Percentiles rank a stretch among this genome's conserved stretches.
These are phyloP conservation scores for Actinia tenebrosa DNA, from an alignment of 64 coral and sea anemone genomes.

Conservation along the genomic window DNA sequence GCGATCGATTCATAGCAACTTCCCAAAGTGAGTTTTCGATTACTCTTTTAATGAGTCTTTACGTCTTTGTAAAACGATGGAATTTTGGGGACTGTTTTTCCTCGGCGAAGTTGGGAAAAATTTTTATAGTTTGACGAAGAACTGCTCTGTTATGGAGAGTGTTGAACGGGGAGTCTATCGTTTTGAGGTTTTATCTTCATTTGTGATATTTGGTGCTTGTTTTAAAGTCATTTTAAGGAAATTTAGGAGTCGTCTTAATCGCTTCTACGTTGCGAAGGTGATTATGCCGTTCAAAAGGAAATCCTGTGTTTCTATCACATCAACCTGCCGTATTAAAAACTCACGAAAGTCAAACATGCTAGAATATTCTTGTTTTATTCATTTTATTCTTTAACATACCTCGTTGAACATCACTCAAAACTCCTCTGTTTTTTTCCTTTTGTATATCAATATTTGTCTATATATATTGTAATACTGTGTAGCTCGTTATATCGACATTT, in stretches of 20 bases:
- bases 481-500: conserved; percentile 7
- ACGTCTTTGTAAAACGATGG: not conserved
- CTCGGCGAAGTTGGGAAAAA: not conserved
- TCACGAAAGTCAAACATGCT: not conserved
- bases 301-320: not conserved
- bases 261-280: not conserved
- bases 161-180: not conserved
- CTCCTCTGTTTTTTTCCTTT: not conserved
- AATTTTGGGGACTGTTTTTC: not conserved
- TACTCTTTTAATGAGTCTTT: not conserved
- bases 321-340: not conserved
- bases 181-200: not conserved
- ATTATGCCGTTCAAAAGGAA: not conserved
- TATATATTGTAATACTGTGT: not conserved
- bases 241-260: not conserved
- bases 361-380: not conserved
- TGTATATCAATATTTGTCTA: not conserved
- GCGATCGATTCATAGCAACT: conserved; percentile 72
- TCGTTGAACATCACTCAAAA: not conserved
- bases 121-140: not conserved
- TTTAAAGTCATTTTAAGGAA: not conserved
- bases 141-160: not conserved
- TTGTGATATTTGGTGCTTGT: not conserved
- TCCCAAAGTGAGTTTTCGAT: conserved; percentile 63
- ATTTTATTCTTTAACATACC: not conserved